Base-by-base conservation (phyloP, 2,888 invertebrate genomes). In the Euzetes globulus region DNA sequence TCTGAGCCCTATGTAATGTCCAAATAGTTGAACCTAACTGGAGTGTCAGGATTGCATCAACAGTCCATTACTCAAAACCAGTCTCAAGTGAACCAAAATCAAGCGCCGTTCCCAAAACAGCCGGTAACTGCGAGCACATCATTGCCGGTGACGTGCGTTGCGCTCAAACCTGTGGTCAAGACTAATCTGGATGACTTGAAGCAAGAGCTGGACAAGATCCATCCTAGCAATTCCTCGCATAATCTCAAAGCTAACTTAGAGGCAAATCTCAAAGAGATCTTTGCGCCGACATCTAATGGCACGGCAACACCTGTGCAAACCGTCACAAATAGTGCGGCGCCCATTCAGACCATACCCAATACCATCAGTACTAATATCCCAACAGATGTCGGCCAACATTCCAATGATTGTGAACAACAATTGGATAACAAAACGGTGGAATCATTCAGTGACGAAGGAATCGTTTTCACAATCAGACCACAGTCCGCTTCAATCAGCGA, bases 171-270 rank as follows among this genome's bases (percentile, higher is more conserved):
- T 19, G 55, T 55, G 1, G 72, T 72, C 17, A 74, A 74, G 25
- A 75, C 65, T 19, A 76, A 75, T 52, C 55, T 73, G 37, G 70
- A 74, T 33, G 76, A 76, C 25, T 29, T 75, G 37, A 74, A 76
- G 72, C 60, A 63, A 15, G 76, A 76, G 17, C 22, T 74, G n/a
- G 72, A 76, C 29, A 76, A 76, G 52, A 29, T 73, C 9, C 76
- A 76, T 33, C 17, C 33, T 7, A 68, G 45, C n/a, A 55, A 29
- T 33, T 33, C 41, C 19, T 41, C 74, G 17, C 72, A 72, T 58
- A 72, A 72, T 58, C 45, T 47, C 47, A 68, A 68, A n/a, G 25
- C 22, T 1, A 19, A 68, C 68, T 68, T 73, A 33, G 74, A 70
- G 41, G 45, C 74, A 13, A 74, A 74, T n/a, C 55, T 74, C n/a